Base-by-base conservation (phyloP, 2,797 vertebrate species). In the Serranus cabrilla region DNA sequence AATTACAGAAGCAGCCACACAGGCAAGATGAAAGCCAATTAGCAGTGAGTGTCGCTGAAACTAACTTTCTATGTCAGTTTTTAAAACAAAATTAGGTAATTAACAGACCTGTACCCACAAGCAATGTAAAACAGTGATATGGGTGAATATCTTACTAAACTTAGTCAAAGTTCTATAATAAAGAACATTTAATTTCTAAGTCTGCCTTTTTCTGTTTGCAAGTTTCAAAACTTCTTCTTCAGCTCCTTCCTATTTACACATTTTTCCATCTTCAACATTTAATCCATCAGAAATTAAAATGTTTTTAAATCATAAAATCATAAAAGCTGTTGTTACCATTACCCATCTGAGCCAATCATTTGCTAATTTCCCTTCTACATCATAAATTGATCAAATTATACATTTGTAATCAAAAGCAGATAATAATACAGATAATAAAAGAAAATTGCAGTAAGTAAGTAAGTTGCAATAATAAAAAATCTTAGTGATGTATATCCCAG, bases 11-110 rank as follows among this genome's bases (percentile, higher is more conserved):
- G 43, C 52, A 55, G 27, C 52, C 69, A 31, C 49, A 47, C 10
- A 62, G 40, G 66, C 42, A 47, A 80, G 31, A 34, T 66, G 50
- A 74, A 84, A 65, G 70, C 64, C 70, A 88, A 88, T 85, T 84
- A 79, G 56, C 46, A 65, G 21, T 13, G 13, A 73, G 54, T 64
- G 61, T 76, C 70, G 66, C 21, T 16, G 23, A 66, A 76, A 70
- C 40, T 72, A 80, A 81, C 66, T 73, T 62, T 68, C 71, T 52
- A 59, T 63, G 40, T 40, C 18, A 57, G 10, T 71, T 56, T 69
- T 70, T 27, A 17, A 74, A 80, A 72, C 34, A 57, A 78, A 82
- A 66, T 43, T 2, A 78, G 47, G 51, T 52, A 58, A 73, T 59
- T 14, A 70, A 72, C 27, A 56, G 37, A 74, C 34, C 27, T 42